Conservation (phyloP, 2,888 invertebrate species). For the Netelia melanura region DNA sequence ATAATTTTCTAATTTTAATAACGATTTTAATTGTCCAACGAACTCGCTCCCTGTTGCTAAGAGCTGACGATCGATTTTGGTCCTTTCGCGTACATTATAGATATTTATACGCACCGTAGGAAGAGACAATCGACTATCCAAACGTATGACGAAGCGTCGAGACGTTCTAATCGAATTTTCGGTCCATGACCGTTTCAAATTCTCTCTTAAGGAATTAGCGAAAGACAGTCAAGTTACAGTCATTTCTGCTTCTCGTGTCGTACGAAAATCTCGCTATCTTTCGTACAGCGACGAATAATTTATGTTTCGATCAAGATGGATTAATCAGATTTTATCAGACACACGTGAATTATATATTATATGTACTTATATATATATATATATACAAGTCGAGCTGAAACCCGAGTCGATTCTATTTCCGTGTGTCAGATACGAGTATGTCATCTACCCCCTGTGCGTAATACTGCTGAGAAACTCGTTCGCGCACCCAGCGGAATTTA, state of each 20-base stretch:
- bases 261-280: constrained; percentile 15
- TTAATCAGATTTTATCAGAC: constrained; percentile 23
- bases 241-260: background rate
- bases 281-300: constrained; percentile 8
- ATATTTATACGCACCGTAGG: background rate
- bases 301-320: constrained; percentile 6
- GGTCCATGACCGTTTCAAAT: constrained; percentile 50
- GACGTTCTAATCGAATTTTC: constrained; percentile 58
- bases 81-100: background rate
- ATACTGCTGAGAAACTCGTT: constrained; percentile 45
- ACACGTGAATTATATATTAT: too few species aligned
- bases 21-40: constrained; percentile 20
- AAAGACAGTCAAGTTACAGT: background rate
- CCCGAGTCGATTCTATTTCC: constrained; percentile 43
- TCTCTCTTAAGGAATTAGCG: background rate
- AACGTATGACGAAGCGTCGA: constrained; percentile 11
- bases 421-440: constrained; percentile 25
- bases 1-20: background rate
- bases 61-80: constrained; percentile 41
- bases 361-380: background rate
- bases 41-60: constrained; percentile 19
- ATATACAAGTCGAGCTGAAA: constrained; percentile 6
- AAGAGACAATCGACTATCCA: background rate
- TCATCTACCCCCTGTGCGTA: constrained; percentile 29
- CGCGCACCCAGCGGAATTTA: constrained; percentile 42